Evolutionary conservation across 2,113 vertebrate genomes (phyloP).

Genomic region (Pseudorasbora parva): DNA sequence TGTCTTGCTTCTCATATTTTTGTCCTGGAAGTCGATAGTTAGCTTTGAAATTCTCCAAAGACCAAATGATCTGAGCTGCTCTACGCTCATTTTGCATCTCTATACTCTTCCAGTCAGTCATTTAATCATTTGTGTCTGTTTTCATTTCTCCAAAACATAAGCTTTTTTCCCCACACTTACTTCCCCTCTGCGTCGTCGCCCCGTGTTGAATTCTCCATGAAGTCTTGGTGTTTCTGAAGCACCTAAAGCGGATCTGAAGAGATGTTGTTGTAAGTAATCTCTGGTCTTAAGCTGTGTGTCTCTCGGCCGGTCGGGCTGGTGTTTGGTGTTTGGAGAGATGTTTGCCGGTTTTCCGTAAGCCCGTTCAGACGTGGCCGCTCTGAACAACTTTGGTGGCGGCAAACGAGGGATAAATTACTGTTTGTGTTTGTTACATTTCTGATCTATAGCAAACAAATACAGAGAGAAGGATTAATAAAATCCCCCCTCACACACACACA

Average conservation of each 20-base stretch:
- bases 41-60: neutral
- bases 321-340: conserved; percentile 28
- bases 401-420: conserved; percentile 34
- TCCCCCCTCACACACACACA: neutral
- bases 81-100: neutral
- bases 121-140: neutral
- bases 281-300: neutral
- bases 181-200: neutral
- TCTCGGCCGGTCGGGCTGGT: neutral
- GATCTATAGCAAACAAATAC: conserved; percentile 19
- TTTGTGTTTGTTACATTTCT: conserved; percentile 13
- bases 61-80: neutral
- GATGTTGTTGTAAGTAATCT: conserved; percentile 19
- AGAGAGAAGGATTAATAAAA: neutral
- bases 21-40: no score
- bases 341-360: neutral
- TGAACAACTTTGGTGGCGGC: conserved; percentile 43
- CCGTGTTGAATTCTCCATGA: neutral
- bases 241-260: neutral
- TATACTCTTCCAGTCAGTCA: neutral
- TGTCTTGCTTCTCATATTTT: neutral
- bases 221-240: neutral
- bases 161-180: neutral
- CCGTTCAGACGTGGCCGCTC: neutral
- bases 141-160: neutral